Evolutionary conservation across 2,797 vertebrate genomes (phyloP), one percentile per base, ranked within the genome.

Genomic region (Octomys mimax): DNA sequence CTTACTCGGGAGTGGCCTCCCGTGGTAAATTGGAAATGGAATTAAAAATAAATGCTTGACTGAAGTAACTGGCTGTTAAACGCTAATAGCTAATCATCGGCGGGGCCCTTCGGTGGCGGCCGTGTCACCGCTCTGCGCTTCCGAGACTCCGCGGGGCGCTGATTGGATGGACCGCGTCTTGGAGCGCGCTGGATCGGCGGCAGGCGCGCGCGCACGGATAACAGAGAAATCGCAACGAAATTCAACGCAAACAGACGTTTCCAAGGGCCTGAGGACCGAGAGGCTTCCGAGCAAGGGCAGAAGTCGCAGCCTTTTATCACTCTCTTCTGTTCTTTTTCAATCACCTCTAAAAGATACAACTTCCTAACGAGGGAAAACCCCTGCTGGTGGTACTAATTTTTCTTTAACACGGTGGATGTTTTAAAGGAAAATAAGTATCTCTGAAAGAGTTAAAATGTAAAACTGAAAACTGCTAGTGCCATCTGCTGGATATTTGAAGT

Each of bases 401-500:
- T 12, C 95, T 85, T 84, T 64, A 90, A 92, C 96, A 95, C 89
- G 92, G 96, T 97, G 87, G n/a, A 68, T 94, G 24, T 89, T 97
- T 70, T n/a, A 54, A 70, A 73, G 89, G 95, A 87, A 85, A 64
- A 73, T 92, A 19, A 95, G 42, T 49, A 90, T 90, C 11, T 31
- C 64, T 49, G n/a, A 39, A 70, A 89, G 31, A 87, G 95, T 57
- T 62, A 31, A 28, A 42, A 91, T 82, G 33, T 66, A 79, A 97
- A 98, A 97, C 24, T 71, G 31, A 82, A 96, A 94, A 94, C 95
- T 98, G 98, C 94, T 95, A 97, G 91, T 97, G 98, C 99, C 99
- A 98, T 96, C 98, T 99, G 89, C 98, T 99, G 99, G 98, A 89
- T 31, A 94, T 57, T 49, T 70, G 24, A 14, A 97, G 61, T 62